Evolutionary conservation across 1,140 invertebrate species (phyloP).

Genomic region (Teleopsis dalmanni): DNA sequence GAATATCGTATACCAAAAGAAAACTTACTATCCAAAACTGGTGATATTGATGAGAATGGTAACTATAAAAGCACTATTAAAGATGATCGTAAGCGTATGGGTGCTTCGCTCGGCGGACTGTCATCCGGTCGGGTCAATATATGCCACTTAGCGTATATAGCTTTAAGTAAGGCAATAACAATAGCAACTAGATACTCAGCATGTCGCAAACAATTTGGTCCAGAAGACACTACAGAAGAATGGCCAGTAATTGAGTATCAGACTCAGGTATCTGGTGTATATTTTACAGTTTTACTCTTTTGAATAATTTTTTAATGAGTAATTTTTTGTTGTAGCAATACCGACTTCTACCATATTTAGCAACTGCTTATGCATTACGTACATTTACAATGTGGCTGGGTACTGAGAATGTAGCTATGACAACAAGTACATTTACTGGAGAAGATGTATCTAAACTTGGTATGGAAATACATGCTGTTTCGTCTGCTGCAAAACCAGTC

Average conservation of each 20-base stretch:
- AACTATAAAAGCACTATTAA: conserved; percentile 67
- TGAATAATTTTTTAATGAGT: too few species aligned
- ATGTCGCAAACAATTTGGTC: conserved; percentile 72
- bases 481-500: conserved; percentile 68
- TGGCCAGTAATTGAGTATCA: conserved; percentile 78
- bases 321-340: conserved; percentile 58
- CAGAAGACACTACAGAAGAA: conserved; percentile 50
- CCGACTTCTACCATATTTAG: conserved; percentile 70
- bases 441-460: conserved; percentile 41
- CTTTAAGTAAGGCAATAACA: conserved; percentile 54
- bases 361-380: conserved; percentile 61
- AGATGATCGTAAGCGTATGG: conserved; percentile 70
- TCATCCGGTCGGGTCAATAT: conserved; percentile 70
- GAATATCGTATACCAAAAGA: conserved; percentile 73
- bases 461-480: conserved; percentile 63
- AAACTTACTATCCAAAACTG: conserved; percentile 73
- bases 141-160: conserved; percentile 29
- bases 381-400: conserved; percentile 59
- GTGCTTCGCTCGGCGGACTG: conserved; percentile 74
- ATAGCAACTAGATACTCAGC: conserved; percentile 77
- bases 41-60: conserved; percentile 77
- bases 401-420: conserved; percentile 46
- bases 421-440: conserved; percentile 47
- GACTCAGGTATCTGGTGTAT: conserved; percentile 54
- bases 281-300: too few species aligned